Percentiles rank a stretch among this genome's conserved stretches.
These are phyloP conservation scores for Drosophila pandora DNA, from an alignment of 1,140 invertebrate genomes.

Conservation along the genomic window DNA sequence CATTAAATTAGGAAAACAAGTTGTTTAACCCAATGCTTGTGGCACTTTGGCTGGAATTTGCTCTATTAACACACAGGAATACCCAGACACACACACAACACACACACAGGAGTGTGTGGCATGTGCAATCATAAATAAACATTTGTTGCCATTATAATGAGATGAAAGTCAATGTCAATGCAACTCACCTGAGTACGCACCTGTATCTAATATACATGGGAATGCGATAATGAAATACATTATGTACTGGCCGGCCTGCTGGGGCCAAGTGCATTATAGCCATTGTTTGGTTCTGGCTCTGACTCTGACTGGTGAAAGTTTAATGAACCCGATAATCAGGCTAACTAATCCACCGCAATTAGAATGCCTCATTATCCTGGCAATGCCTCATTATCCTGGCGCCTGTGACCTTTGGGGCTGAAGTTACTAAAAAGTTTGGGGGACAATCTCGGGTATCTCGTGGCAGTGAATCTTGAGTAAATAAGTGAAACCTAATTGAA, in stretches of 20 bases:
- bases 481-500: conserved; percentile 69
- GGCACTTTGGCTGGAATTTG: conserved; percentile 54
- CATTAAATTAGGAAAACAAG: conserved; percentile 78
- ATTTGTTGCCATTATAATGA: conserved; percentile 73
- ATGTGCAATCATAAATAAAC: conserved; percentile 68
- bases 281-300: conserved; percentile 19
- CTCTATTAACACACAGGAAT: conserved; percentile 30
- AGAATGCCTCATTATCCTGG: conserved; percentile 21
- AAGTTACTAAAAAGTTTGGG: conserved; percentile 13
- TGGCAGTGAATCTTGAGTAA: conserved; percentile 18
- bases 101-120: conserved; percentile 13
- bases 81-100: conserved; percentile 9
- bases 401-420: conserved; percentile 5
- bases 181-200: conserved; percentile 30
- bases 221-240: conserved; percentile 28
- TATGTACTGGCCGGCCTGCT: conserved; percentile 23
- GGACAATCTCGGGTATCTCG: not conserved
- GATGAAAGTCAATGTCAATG: conserved; percentile 80
- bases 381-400: conserved; percentile 21
- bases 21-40: conserved; percentile 65
- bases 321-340: conserved; percentile 62
- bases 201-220: conserved; percentile 19
- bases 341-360: conserved; percentile 48
- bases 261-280: conserved; percentile 34
- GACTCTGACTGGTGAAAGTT: conserved; percentile 34